A percentile compares a stretch with the other conserved stretches of the same genome.
Conservation (phyloP, 2,113 vertebrate genomes). For the Pipra filicauda region DNA sequence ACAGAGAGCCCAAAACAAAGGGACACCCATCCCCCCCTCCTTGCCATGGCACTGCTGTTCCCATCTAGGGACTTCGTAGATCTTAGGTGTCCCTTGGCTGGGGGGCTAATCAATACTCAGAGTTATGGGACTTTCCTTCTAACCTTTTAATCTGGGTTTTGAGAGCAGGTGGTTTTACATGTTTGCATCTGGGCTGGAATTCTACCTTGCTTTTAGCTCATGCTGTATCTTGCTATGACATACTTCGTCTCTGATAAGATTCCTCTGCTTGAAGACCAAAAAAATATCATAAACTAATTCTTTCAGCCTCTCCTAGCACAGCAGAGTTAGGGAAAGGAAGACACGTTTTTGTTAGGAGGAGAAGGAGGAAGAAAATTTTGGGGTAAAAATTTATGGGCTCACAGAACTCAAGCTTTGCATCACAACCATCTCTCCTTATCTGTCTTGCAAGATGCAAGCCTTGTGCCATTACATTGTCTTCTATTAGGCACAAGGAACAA, state of each 20-base stretch:
- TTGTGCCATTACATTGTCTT: neutral
- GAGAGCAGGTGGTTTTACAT: neutral
- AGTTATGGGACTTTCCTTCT: neutral
- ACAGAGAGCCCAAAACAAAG: neutral
- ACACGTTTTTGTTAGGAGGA: neutral
- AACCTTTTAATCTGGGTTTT: neutral
- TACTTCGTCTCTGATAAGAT: neutral
- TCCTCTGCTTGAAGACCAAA: neutral
- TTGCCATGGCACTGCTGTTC: neutral
- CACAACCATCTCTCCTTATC: neutral
- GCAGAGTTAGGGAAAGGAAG: neutral
- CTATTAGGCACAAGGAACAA: neutral
- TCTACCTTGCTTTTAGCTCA: neutral
- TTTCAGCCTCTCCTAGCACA: neutral
- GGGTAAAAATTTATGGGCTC: neutral
- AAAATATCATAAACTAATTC: neutral
- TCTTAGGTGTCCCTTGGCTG: neutral
- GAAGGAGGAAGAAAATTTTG: neutral
- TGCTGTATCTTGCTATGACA: neutral
- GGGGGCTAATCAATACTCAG: neutral
- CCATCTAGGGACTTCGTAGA: neutral
- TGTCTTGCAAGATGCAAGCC: neutral
- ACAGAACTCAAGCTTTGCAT: neutral
- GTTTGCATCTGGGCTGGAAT: neutral
- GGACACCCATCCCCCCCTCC: neutral